phyloP scores from a whole-genome alignment of 2,113 vertebrate species.

The Calidris pugnax region DNA sequence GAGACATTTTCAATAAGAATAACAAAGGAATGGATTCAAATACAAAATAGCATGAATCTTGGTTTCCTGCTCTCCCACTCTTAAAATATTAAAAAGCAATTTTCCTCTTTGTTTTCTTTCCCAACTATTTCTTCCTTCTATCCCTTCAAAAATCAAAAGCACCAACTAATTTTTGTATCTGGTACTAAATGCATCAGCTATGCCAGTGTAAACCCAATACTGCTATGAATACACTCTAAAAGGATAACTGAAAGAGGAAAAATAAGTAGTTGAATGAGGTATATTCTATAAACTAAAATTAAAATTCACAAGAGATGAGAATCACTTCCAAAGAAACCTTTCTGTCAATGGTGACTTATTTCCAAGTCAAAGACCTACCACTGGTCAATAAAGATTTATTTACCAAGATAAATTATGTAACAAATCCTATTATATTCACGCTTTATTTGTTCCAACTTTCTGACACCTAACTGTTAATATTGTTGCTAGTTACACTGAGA shows the following conservation, averaged over 20 bases:
- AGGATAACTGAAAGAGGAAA: neutral
- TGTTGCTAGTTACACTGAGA: neutral
- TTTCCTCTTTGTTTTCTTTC: neutral
- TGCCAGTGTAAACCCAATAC: neutral
- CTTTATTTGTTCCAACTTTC: neutral
- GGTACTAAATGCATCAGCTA: neutral
- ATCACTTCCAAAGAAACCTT: neutral
- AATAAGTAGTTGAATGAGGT: neutral
- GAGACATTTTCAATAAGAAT: neutral
- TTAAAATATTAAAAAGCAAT: neutral
- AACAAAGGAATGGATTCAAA: neutral
- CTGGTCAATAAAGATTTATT: neutral
- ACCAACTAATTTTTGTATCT: neutral
- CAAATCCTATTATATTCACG: neutral
- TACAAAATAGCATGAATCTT: neutral
- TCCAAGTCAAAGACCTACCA: neutral
- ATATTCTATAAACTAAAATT: neutral
- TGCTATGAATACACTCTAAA: neutral
- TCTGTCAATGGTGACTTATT: neutral
- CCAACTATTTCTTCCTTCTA: neutral
- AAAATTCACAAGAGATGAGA: neutral
- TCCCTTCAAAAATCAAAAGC: neutral
- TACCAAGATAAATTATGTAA: neutral
- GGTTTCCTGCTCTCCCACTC: neutral
- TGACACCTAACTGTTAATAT: neutral